Evolutionary conservation across 2,888 invertebrate species (phyloP), one percentile per base, ranked within the genome.

Genomic region (Chrysomela aeneicollis): DNA sequence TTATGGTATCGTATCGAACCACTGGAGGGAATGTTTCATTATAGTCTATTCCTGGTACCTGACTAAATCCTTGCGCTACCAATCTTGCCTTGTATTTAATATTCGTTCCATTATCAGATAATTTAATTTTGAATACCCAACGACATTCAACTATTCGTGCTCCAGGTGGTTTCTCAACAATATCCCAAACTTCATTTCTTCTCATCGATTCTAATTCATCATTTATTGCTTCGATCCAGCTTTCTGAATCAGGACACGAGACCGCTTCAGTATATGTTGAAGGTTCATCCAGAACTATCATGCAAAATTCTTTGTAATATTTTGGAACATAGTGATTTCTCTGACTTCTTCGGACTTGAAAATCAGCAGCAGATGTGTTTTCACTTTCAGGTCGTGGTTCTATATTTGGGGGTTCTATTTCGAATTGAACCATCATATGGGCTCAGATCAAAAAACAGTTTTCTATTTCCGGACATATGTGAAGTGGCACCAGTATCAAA

Each of bases 51-150:
- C n/a, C n/a, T n/a, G n/a, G n/a, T n/a, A n/a, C n/a, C n/a, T n/a
- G n/a, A n/a, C n/a, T n/a, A n/a, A n/a, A n/a, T n/a, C n/a, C n/a
- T n/a, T n/a, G n/a, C n/a, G n/a, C n/a, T n/a, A n/a, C n/a, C n/a
- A n/a, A n/a, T n/a, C n/a, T n/a, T n/a, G n/a, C n/a, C n/a, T n/a
- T n/a, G n/a, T n/a, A 15, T 42, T 42, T 49, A 10, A 49, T 15
- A 6, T 2, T 18, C 21, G 49, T 49, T 19, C 49, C 49, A 49
- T 49, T 18, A 8, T 49, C 49, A 15, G 49, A 49, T 12, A 49
- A 22, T 47, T 57, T 57, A 19, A 57, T 57, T 57, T 46, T 57
- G 17, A 30, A 57, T 57, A 57, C 47, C 57, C 57, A 57, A 42
- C 26, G 21, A 47, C 57, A 42, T n/a, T 46, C 57, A 22, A 57